These are phyloP conservation scores for Amblyjoppa fuscipennis DNA, from an alignment of 2,888 invertebrate species.

Conservation along the genomic window DNA sequence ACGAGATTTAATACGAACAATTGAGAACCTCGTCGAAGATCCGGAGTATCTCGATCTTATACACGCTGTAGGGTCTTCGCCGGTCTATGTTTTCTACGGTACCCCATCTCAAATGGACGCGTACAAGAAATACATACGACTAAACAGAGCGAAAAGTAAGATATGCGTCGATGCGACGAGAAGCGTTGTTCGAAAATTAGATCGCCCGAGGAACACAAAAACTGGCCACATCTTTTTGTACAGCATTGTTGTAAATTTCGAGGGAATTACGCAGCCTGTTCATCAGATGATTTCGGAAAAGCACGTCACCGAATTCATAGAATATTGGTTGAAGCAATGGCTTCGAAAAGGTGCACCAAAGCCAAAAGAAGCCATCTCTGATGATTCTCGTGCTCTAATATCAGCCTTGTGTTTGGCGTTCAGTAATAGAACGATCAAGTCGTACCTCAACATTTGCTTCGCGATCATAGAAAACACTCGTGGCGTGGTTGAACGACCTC, in stretches of 20 bases:
- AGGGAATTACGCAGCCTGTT: not conserved
- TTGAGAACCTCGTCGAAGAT: conserved; percentile 2
- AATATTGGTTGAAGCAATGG: conserved; percentile 42
- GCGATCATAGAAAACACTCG: not conserved
- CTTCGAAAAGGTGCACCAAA: conserved; percentile 18
- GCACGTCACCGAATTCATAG: conserved; percentile 45
- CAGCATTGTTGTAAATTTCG: conserved; percentile 45
- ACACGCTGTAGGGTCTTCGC: conserved; percentile 35
- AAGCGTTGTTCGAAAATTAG: conserved; percentile 50
- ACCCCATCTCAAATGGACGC: conserved; percentile 45
- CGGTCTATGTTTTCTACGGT: conserved; percentile 56
- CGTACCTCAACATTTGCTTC: conserved; percentile 32
- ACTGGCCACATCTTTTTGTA: conserved; percentile 60
- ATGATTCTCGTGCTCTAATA: conserved; percentile 47
- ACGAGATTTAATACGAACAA: conserved; percentile 12
- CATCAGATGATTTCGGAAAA: conserved; percentile 46
- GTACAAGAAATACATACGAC: conserved; percentile 54
- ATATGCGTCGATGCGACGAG: conserved; percentile 61
- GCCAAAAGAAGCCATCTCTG: conserved; percentile 34
- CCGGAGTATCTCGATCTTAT: conserved; percentile 52
- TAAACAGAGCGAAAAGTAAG: conserved; percentile 2
- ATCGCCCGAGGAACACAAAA: conserved; percentile 15
- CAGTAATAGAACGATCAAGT: conserved; percentile 44
- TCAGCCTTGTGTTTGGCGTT: conserved; percentile 47
- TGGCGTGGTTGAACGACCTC: not conserved